Percentiles rank a stretch among this genome's conserved stretches.
Conservation (phyloP, 1,140 invertebrate species). For the Drosophila orosa region DNA sequence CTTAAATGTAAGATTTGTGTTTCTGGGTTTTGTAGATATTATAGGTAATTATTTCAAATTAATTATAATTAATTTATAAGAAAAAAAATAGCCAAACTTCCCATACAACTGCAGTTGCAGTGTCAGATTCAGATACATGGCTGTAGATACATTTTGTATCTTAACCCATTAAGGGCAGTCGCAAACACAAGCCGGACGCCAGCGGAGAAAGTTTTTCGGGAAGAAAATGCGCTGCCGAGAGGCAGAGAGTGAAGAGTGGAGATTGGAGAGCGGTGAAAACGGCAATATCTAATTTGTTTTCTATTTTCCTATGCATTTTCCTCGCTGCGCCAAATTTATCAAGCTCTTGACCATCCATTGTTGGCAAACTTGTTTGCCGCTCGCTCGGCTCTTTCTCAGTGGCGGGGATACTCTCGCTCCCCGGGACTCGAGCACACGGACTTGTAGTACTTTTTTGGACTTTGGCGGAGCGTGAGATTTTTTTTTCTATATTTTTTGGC, state of each 20-base stretch:
- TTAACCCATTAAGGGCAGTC: slow-evolving; percentile 44
- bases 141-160: slow-evolving; percentile 47
- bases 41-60: neutral
- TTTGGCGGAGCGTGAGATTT: slow-evolving; percentile 51
- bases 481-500: slow-evolving; percentile 45
- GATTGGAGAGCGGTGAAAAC: slow-evolving; percentile 15
- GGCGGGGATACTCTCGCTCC: neutral
- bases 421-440: slow-evolving; percentile 1
- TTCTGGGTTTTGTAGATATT: neutral
- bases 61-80: too few species aligned
- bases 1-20: too few species aligned
- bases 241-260: slow-evolving; percentile 8
- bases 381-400: slow-evolving; percentile 5
- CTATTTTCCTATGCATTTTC: slow-evolving; percentile 47
- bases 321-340: slow-evolving; percentile 44
- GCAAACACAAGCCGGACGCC: slow-evolving; percentile 24
- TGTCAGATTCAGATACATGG: slow-evolving; percentile 4
- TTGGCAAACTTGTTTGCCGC: slow-evolving; percentile 50
- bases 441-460: slow-evolving; percentile 13
- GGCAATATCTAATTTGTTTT: slow-evolving; percentile 54
- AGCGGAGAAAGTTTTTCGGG: slow-evolving; percentile 56
- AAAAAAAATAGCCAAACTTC: neutral
- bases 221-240: slow-evolving; percentile 27
- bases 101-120: slow-evolving; percentile 19
- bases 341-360: slow-evolving; percentile 51